Base-by-base conservation (phyloP, 2,113 vertebrate species). In the Anseranas semipalmata region DNA sequence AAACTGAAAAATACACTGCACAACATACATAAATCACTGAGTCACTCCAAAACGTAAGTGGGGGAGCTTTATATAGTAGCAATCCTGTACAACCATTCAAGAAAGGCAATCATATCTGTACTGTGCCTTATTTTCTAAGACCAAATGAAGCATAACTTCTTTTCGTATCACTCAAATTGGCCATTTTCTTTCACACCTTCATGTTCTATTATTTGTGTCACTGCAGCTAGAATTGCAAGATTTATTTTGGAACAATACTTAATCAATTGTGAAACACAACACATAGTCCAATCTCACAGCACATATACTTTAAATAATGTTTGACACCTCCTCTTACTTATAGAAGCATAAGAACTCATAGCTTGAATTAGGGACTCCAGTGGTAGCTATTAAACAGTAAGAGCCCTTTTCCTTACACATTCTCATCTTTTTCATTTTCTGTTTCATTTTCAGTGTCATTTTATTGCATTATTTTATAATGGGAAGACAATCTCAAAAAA, bases 181-280 rank as follows among this genome's bases (percentile, higher is more conserved):
- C 93, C 88, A 98, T 98, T 98, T 97, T 95, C 97, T 95, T 98
- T 98, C 97, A 94, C 91, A 96, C 83, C 88, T 88, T 97, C 95
- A 48, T 96, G 85, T 97, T 98, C 97, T 97, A 98, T 98, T 98
- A 98, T 98, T 98, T 97, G 98, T 98, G 98, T 97, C 98, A 97
- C 79, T 88, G 67, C 77, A 76, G 89, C 80, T 68, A 76, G 65
- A 95, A 96, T 63, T 55, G 76, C 83, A 95, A 95, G 97, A 98
- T 98, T 97, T 98, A 98, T 97, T 97, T 96, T 96, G 90, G 88
- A 79, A 83, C 73, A 95, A 94, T 67, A 95, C 74, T 95, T 97
- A 75, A 96, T 98, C 95, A 90, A 62, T 98, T 75, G 52, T 67
- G 95, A 97, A 93, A 85, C 78, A 96, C 89, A 96, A 97, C 97